Percentiles rank a stretch among this genome's conserved stretches.
phyloP scores from a whole-genome alignment of 2,888 invertebrate genomes.

The Rambutsinella grinnellia region DNA sequence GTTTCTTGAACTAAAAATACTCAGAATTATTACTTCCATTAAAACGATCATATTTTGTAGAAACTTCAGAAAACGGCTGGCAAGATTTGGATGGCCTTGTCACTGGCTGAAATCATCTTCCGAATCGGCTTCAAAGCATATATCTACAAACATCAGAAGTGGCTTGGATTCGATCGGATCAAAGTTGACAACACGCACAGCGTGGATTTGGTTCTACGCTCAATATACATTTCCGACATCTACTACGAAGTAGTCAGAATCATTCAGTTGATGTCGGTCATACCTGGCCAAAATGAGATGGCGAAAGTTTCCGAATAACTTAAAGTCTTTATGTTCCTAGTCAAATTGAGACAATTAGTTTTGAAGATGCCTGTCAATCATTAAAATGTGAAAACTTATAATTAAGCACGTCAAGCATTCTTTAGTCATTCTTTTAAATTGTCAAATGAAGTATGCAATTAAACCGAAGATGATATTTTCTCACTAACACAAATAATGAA shows the following conservation, averaged over 20 bases:
- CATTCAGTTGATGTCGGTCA: constrained; percentile 4
- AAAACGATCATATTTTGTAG: neutral
- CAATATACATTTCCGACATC: neutral
- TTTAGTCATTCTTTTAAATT: too few species aligned
- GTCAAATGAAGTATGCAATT: too few species aligned
- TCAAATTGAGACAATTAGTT: too few species aligned
- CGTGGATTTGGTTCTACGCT: neutral
- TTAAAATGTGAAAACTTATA: too few species aligned
- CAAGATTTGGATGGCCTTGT: neutral
- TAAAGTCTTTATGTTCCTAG: too few species aligned
- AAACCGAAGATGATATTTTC: too few species aligned
- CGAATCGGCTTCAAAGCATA: constrained; percentile 18
- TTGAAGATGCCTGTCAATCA: too few species aligned
- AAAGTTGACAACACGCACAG: neutral
- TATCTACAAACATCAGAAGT: constrained; percentile 1
- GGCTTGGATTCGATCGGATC: constrained; percentile 21
- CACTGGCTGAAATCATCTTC: constrained; percentile 4
- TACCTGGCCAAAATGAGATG: constrained; percentile 4
- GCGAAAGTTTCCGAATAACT: too few species aligned
- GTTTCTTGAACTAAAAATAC: too few species aligned
- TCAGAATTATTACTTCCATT: too few species aligned
- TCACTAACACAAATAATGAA: too few species aligned
- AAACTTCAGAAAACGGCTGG: neutral
- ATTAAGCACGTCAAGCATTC: too few species aligned
- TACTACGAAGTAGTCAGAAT: constrained; percentile 30